Evolutionary conservation across 1,140 invertebrate species (phyloP), one percentile per base, ranked within the genome.

Genomic region (Procambarus virginalis): DNA sequence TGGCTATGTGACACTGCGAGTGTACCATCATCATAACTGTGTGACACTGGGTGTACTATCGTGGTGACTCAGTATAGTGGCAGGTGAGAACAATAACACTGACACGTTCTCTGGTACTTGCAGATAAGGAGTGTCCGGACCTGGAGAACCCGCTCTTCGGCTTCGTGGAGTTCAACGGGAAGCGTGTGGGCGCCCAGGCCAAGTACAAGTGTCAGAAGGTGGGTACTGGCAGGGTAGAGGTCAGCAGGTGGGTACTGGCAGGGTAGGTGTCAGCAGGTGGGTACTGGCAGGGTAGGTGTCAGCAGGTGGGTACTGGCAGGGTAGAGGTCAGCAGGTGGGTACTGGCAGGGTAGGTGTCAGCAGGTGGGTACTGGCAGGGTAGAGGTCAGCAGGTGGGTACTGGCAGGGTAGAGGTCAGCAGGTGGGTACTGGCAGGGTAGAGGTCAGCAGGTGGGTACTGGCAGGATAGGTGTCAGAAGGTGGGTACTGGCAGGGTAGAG

Each of bases 121-220:
- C 87, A 89, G 87, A 89, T 45, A 89, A 83, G 81, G 87, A 89
- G 58, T 89, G 87, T 14, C 68, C 80, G 48, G 87, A 89, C 49
- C 81, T 89, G 5, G 80, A 77, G 10, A 89, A 89, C 55, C 87
- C 87, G 14, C 60, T 89, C 12, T 89, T 89, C 45, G 87, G 87
- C 70, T 89, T 89, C 80, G 87, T 89, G 17, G 87, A 89, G 51
- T 77, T 83, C 10, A 89, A 46, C 20, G 87, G 87, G 12, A 75
- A 76, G 51, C 48, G 79, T 45, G 87, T 89, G 12, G 87, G 87
- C 2, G 68, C 80, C 45, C 81, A 83, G 34, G 87, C 87, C 34
- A 82, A 17, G 17, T 89, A 89, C 55, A 89, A 89, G 75, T 89
- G 87, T 45, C 87, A 89, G 48, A 60, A 83, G 87, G 87, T 89